Conservation (phyloP, 1,140 invertebrate genomes). For the Bombus impatiens region DNA sequence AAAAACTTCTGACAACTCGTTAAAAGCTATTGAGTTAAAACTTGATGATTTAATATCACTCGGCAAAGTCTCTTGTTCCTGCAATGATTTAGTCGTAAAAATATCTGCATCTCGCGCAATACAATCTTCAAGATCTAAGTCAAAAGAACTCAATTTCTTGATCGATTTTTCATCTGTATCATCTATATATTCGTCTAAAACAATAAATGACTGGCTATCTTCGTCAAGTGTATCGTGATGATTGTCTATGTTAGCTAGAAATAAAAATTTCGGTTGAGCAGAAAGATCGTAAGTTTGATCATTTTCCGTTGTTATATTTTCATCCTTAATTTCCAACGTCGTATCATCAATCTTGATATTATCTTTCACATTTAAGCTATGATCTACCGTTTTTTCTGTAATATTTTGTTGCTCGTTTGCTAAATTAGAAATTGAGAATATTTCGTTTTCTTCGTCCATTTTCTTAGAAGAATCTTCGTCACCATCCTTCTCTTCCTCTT, state of each 20-base stretch:
- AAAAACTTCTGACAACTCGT: neutral
- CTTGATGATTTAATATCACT: neutral
- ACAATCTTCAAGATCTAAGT: constrained; percentile 21
- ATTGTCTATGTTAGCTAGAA: neutral
- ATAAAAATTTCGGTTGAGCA: neutral
- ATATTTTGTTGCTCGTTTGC: neutral
- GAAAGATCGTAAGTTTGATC: neutral
- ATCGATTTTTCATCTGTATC: constrained; percentile 14
- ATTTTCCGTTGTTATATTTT: neutral
- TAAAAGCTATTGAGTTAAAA: neutral
- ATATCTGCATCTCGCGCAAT: constrained; percentile 10
- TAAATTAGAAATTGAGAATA: neutral
- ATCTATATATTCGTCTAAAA: constrained; percentile 23
- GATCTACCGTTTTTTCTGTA: neutral
- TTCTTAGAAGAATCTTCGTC: neutral
- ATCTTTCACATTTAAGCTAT: neutral
- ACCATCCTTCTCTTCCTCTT: neutral
- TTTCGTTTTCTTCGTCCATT: neutral
- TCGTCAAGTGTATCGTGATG: neutral
- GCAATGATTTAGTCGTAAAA: neutral
- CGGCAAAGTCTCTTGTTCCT: no score
- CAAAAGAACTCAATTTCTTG: neutral
- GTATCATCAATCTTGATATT: no score
- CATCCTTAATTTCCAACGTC: neutral
- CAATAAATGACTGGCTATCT: neutral